These are phyloP conservation scores for Myocastor coypus DNA, from an alignment of 2,113 vertebrate species.

Conservation along the genomic window DNA sequence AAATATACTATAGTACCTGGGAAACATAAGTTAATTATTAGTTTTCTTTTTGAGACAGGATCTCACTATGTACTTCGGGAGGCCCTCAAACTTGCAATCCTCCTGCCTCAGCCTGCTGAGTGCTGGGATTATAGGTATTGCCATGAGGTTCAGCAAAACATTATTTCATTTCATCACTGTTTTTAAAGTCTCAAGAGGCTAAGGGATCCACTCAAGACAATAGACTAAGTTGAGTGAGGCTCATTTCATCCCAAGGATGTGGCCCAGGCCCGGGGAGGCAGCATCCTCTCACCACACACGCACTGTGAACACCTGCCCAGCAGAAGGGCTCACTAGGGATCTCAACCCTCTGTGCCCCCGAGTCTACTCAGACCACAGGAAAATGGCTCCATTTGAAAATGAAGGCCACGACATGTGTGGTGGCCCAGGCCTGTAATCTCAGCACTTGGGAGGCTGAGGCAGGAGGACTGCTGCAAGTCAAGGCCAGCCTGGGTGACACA, in stretches of 20 bases:
- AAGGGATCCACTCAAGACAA: not conserved
- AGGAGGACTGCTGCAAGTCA: not conserved
- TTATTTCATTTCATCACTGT: not conserved
- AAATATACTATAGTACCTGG: not conserved
- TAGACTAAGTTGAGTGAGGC: not conserved
- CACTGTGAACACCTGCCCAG: not conserved
- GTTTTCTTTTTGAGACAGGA: not conserved
- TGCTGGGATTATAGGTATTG: not conserved
- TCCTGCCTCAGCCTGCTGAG: not conserved
- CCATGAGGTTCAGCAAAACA: not conserved
- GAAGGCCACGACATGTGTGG: not conserved
- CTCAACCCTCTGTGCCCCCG: not conserved
- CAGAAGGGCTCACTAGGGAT: rapidly evolving
- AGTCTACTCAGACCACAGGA: not conserved
- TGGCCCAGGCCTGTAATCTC: not conserved
- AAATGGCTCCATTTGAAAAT: not conserved
- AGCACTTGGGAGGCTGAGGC: not conserved
- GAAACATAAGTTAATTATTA: not conserved
- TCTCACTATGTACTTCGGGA: not conserved
- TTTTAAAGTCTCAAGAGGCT: not conserved
- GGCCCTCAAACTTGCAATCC: not conserved
- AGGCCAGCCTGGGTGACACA: not conserved
- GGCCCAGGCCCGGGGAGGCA: not conserved
- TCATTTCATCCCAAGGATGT: not conserved
- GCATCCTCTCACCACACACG: not conserved